Conservation (phyloP, 2,113 vertebrate genomes). For the Steatornis caripensis region DNA sequence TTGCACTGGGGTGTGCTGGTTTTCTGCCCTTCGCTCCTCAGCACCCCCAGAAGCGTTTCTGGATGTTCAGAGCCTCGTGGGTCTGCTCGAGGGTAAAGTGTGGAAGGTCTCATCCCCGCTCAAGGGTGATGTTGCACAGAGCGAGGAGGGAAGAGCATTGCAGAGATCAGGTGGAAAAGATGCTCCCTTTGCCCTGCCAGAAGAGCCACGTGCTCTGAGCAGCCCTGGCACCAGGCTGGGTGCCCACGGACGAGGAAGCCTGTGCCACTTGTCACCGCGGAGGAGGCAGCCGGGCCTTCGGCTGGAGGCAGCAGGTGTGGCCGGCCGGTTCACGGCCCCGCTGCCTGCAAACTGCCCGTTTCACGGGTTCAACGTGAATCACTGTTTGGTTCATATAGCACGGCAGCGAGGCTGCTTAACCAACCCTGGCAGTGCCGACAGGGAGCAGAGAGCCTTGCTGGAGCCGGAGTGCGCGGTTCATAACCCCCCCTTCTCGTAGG, state of each 20-base stretch:
- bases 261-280: neutral
- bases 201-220: neutral
- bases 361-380: neutral
- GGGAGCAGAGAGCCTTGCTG: neutral
- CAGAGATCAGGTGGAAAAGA: neutral
- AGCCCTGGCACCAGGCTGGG: neutral
- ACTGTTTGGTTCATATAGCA: accelerated
- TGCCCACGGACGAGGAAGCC: accelerated
- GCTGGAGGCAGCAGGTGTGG: neutral
- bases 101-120: too few species aligned
- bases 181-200: neutral
- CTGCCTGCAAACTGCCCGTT: neutral
- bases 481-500: neutral
- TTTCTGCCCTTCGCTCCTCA: too few species aligned
- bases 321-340: too few species aligned
- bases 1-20: too few species aligned
- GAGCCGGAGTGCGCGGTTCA: too few species aligned
- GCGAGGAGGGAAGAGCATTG: neutral
- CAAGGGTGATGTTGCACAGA: too few species aligned
- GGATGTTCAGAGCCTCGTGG: too few species aligned
- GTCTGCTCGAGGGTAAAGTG: too few species aligned
- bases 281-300: neutral
- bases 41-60: too few species aligned
- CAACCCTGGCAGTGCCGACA: neutral
- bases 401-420: neutral